These are phyloP conservation scores for Sebastes trivittatus DNA, from an alignment of 2,797 vertebrate genomes.

Conservation along the genomic window DNA sequence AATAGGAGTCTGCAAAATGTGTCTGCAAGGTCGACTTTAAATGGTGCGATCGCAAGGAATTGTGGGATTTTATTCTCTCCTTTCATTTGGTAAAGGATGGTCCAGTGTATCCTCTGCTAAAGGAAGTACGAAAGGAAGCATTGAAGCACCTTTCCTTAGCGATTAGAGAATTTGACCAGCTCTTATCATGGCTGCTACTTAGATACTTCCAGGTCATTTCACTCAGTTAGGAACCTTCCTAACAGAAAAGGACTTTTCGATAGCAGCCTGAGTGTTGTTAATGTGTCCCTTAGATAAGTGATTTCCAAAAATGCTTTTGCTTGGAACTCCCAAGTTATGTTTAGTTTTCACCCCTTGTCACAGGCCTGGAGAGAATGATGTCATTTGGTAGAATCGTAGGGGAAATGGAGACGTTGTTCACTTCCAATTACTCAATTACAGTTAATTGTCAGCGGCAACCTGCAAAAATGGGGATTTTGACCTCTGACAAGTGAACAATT, in stretches of 20 bases:
- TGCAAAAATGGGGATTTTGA: background rate
- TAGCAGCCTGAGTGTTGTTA: background rate
- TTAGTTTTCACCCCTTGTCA: background rate
- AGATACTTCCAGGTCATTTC: too few relatives aligned
- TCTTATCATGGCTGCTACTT: too few relatives aligned
- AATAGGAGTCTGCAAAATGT: too few relatives aligned
- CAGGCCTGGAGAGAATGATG: background rate
- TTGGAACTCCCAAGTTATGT: background rate
- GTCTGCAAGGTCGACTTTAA: rapidly evolving
- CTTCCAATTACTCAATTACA: background rate
- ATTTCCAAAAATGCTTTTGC: background rate
- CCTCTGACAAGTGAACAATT: background rate
- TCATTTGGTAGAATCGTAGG: background rate
- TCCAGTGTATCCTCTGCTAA: too few relatives aligned
- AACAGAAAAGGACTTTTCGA: background rate
- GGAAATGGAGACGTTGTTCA: background rate
- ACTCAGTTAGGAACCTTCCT: too few relatives aligned
- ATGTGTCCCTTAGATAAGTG: background rate
- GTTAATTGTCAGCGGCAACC: background rate
- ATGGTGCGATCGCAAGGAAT: too few relatives aligned
- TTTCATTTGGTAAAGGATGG: rapidly evolving
- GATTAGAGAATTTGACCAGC: too few relatives aligned
- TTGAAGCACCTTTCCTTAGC: too few relatives aligned
- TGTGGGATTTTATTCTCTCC: too few relatives aligned
- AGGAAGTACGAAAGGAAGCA: too few relatives aligned